Percentiles rank a stretch among this genome's conserved stretches.
Evolutionary conservation across 1,140 invertebrate species (phyloP).

Genomic region (Halesus radiatus): DNA sequence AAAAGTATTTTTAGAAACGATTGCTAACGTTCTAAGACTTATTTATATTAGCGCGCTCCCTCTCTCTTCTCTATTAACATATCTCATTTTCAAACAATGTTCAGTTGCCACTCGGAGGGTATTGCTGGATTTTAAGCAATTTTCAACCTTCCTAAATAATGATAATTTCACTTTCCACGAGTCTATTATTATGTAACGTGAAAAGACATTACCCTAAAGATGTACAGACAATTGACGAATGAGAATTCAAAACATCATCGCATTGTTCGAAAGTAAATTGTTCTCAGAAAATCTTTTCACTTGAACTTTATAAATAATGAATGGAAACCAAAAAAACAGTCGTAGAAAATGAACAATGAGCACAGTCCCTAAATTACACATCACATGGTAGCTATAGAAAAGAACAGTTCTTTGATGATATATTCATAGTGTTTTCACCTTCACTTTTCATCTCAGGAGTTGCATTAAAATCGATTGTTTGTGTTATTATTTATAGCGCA

Average conservation of each 20-base stretch:
- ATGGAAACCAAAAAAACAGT: not conserved
- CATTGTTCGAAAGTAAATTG: not conserved
- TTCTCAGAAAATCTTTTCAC: not conserved
- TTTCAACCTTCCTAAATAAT: too few relatives aligned
- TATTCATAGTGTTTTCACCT: conserved; percentile 26
- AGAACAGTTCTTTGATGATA: not conserved
- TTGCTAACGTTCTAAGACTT: too few relatives aligned
- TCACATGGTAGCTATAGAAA: not conserved
- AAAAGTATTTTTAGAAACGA: too few relatives aligned
- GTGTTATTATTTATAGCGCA: not conserved
- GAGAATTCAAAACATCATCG: not conserved
- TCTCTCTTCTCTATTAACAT: too few relatives aligned
- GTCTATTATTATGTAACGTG: not conserved
- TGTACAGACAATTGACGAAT: not conserved
- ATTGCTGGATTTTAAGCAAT: too few relatives aligned
- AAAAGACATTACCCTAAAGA: conserved; percentile 6
- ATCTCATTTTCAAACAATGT: too few relatives aligned
- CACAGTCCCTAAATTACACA: not conserved
- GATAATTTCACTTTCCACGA: conserved; percentile 7
- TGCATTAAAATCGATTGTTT: not conserved
- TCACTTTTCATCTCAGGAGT: not conserved
- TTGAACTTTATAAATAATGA: not conserved
- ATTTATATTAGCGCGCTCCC: too few relatives aligned
- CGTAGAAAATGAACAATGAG: conserved; percentile 4
- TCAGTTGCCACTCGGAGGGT: too few relatives aligned